These are phyloP conservation scores for Charanyca ferruginea DNA, from an alignment of 2,888 invertebrate genomes.

Conservation along the genomic window DNA sequence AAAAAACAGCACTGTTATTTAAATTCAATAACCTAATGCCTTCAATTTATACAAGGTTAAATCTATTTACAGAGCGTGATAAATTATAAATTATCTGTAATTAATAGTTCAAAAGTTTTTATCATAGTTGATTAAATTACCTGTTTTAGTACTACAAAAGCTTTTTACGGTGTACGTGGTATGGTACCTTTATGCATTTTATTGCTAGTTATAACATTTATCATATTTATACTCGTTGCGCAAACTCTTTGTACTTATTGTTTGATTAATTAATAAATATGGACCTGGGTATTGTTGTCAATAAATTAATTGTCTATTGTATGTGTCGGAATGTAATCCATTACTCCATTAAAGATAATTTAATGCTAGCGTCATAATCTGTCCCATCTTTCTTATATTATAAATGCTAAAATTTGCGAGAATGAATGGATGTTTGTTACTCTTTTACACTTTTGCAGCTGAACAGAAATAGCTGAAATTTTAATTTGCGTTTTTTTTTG, in stretches of 20 bases:
- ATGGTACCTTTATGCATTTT: slow-evolving; percentile 7
- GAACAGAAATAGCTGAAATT: no score
- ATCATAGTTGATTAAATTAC: slow-evolving; percentile 4
- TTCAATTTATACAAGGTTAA: slow-evolving; percentile 2
- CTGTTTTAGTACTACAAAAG: slow-evolving; percentile 8
- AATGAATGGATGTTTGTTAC: no score
- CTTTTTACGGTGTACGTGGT: not conserved
- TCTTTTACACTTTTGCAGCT: no score
- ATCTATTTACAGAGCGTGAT: slow-evolving; percentile 7
- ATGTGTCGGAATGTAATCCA: not conserved
- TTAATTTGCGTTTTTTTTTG: no score
- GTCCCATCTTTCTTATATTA: no score
- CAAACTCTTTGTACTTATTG: slow-evolving; percentile 27
- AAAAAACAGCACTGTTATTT: not conserved
- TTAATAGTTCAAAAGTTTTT: not conserved
- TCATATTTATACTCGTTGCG: slow-evolving; percentile 19
- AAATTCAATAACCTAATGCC: not conserved
- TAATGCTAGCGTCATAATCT: no score
- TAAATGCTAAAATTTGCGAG: no score
- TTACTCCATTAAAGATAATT: not conserved
- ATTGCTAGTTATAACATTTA: slow-evolving; percentile 28
- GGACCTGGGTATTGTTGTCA: slow-evolving; percentile 7
- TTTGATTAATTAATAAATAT: slow-evolving; percentile 37
- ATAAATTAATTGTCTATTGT: slow-evolving; percentile 27
- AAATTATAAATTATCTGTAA: not conserved